Evolutionary conservation across 2,113 vertebrate species (phyloP).

Genomic region (Orycteropus afer): DNA sequence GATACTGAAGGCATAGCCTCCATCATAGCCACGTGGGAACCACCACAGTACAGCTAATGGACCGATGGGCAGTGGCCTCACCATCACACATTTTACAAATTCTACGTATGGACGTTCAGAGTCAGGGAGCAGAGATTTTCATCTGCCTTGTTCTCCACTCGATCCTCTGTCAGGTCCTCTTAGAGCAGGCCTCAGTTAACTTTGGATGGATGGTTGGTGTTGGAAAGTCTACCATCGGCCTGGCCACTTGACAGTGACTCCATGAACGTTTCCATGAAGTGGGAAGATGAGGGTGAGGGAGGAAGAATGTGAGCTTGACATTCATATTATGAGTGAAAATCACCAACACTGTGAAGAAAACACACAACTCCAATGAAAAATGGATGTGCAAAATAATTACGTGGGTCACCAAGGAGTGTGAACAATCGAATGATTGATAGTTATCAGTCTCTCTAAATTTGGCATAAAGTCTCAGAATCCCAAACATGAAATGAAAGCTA

Average conservation of each 20-base stretch:
- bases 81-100: accelerated
- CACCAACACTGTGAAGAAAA: accelerated
- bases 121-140: accelerated
- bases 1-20: background rate
- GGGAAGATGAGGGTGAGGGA: accelerated
- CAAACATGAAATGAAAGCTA: accelerated
- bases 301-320: accelerated
- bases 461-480: background rate
- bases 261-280: accelerated
- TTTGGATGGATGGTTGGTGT: accelerated
- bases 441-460: accelerated
- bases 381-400: accelerated
- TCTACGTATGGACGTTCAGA: accelerated
- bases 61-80: background rate
- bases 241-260: accelerated
- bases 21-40: background rate
- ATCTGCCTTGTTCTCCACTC: accelerated
- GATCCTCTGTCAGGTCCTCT: accelerated
- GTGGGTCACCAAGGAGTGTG: accelerated
- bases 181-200: background rate
- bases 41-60: background rate
- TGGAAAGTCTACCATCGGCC: accelerated
- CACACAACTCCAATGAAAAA: accelerated
- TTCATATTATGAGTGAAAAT: accelerated
- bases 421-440: accelerated